Conservation (phyloP, 2,797 vertebrate species). For the Pangasius mekongensis region DNA sequence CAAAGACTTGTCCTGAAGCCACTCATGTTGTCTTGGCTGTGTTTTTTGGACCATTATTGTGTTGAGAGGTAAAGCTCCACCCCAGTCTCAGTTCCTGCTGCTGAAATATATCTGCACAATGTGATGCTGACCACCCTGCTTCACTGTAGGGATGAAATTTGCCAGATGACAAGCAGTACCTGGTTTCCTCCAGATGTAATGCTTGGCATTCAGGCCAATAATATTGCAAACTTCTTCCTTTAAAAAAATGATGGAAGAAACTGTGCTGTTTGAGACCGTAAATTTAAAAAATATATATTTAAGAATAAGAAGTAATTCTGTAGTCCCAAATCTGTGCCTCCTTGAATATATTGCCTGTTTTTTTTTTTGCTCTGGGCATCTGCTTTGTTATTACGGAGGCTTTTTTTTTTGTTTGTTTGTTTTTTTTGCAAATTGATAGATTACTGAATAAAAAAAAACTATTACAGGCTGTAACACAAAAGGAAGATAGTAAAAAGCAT, state of each 20-base stretch:
- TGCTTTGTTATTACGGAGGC: neutral
- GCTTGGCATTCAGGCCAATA: neutral
- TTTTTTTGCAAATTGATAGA: neutral
- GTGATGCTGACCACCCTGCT: neutral
- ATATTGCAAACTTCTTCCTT: neutral
- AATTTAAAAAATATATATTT: neutral
- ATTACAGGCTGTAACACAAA: neutral
- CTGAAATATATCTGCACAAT: neutral
- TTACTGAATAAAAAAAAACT: neutral
- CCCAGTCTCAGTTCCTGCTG: neutral
- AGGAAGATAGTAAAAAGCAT: neutral
- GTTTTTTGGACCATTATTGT: neutral
- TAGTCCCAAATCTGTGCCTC: neutral
- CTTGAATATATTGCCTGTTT: neutral
- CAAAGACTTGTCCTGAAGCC: neutral
- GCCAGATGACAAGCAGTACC: neutral
- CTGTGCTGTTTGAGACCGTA: neutral
- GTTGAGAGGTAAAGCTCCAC: neutral
- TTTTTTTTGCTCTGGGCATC: neutral
- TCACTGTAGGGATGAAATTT: neutral
- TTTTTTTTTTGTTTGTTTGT: too few species aligned
- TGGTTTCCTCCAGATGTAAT: neutral
- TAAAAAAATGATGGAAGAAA: neutral
- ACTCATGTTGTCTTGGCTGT: neutral
- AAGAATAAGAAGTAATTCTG: too few species aligned